Conservation (phyloP, 2,797 vertebrate species). For the Myotis daubentonii region DNA sequence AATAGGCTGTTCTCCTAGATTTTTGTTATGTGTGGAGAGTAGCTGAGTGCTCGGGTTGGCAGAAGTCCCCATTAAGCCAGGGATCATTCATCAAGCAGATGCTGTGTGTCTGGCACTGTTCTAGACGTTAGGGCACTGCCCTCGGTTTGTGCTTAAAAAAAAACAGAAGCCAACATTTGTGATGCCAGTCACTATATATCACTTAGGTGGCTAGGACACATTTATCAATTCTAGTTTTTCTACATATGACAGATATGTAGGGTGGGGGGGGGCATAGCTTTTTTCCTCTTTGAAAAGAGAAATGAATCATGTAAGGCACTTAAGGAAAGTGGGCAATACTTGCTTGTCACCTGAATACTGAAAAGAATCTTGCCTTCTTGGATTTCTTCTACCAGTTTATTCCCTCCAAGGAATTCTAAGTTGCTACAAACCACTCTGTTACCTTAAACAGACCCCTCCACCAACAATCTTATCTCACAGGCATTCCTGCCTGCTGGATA, state of each 20-base stretch:
- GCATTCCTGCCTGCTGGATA: neutral
- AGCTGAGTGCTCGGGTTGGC: neutral
- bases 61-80: neutral
- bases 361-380: neutral
- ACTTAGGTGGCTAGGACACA: neutral
- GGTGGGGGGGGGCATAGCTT: neutral
- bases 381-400: neutral
- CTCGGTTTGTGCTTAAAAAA: neutral
- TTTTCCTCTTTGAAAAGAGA: neutral
- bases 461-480: neutral
- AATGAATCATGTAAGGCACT: neutral
- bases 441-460: neutral
- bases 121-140: accelerated
- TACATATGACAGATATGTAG: neutral
- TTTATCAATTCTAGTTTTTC: neutral
- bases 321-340: neutral
- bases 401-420: neutral
- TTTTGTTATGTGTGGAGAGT: neutral
- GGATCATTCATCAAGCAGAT: neutral
- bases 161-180: neutral
- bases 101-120: neutral
- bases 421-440: neutral
- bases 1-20: neutral
- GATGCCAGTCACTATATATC: neutral
- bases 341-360: neutral